These are phyloP conservation scores for Antheraea pernyi DNA, from an alignment of 1,140 invertebrate genomes.

Conservation along the genomic window DNA sequence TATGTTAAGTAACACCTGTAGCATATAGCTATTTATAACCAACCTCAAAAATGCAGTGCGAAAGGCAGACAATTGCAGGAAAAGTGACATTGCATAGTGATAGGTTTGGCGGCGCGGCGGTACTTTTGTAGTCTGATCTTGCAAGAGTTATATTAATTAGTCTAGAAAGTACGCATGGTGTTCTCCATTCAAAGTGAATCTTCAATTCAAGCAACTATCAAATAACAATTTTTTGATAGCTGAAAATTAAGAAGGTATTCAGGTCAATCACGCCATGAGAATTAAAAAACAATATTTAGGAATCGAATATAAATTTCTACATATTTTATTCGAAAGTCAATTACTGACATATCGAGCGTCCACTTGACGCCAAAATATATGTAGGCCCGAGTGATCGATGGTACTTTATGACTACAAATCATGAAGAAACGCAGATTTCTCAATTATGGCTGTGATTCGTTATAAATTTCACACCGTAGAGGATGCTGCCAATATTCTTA, in stretches of 20 bases:
- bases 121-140: no score
- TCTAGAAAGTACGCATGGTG: no score
- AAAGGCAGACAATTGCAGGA: no score
- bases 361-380: conserved; percentile 1
- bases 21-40: no score
- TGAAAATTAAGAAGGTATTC: neutral
- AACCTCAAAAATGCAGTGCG: no score
- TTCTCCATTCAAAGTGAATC: no score
- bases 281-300: neutral
- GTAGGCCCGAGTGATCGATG: neutral
- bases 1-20: no score
- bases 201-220: no score
- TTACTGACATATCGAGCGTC: neutral
- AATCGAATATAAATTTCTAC: neutral
- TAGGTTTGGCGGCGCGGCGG: no score
- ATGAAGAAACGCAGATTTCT: neutral
- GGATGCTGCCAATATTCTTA: neutral
- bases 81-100: no score
- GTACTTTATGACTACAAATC: neutral
- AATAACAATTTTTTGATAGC: neutral
- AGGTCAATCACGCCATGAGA: neutral
- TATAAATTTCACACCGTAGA: neutral
- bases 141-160: no score
- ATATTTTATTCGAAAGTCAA: conserved; percentile 4
- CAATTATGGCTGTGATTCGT: neutral